Evolutionary conservation across 1,140 invertebrate species (phyloP).

Genomic region (Psilanteris sp.): DNA sequence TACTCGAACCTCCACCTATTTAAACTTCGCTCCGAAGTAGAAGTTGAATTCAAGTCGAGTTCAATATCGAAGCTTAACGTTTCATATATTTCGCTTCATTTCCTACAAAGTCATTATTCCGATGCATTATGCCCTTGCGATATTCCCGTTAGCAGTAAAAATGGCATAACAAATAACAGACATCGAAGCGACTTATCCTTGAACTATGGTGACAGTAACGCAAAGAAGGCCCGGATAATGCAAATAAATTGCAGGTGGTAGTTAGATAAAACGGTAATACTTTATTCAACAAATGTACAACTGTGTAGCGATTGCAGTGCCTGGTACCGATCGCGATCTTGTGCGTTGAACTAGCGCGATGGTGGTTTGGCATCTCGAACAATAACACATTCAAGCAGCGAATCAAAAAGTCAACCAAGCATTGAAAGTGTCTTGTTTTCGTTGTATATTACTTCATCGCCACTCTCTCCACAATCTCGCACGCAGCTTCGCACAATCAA

Average conservation of each 20-base stretch:
- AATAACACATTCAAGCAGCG: constrained; percentile 55
- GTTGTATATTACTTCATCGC: constrained; percentile 48
- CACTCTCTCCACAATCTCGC: not conserved
- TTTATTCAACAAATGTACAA: constrained; percentile 15
- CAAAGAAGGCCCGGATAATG: not conserved
- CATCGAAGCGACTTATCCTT: constrained; percentile 11
- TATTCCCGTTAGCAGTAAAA: constrained; percentile 7
- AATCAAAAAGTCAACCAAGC: constrained; percentile 52
- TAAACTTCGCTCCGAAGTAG: too few species aligned
- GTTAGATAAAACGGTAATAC: not conserved
- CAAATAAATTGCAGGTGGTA: constrained; percentile 16
- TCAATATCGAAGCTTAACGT: constrained; percentile 72
- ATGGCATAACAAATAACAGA: constrained; percentile 30
- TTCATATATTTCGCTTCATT: constrained; percentile 77
- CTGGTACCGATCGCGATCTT: constrained; percentile 12
- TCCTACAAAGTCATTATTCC: constrained; percentile 68
- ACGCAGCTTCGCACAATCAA: constrained; percentile 9
- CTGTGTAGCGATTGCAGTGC: constrained; percentile 8
- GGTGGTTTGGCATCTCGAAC: constrained; percentile 45
- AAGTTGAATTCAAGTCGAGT: too few species aligned
- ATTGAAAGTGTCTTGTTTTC: constrained; percentile 38
- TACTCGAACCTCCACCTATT: too few species aligned
- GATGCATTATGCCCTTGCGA: constrained; percentile 3
- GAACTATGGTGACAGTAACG: constrained; percentile 28
- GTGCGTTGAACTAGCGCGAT: constrained; percentile 21